phyloP scores from a whole-genome alignment of 1,140 invertebrate genomes.

The Brachionus plicatilis region DNA sequence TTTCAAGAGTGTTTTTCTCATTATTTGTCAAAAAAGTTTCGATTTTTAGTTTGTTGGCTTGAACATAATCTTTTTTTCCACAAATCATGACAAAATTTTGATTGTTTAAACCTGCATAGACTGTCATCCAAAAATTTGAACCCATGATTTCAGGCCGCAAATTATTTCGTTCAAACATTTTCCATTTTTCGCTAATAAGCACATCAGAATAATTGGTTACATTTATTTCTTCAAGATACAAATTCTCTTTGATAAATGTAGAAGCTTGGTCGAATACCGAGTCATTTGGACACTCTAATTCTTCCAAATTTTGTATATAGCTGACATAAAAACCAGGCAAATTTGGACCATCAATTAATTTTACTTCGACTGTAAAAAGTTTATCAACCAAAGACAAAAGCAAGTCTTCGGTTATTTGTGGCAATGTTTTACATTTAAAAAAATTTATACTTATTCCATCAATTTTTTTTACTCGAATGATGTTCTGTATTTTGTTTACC shows the following conservation, averaged over 20 bases:
- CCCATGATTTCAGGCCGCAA: neutral
- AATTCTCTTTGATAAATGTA: neutral
- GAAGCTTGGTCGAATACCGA: neutral
- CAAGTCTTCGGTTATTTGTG: neutral
- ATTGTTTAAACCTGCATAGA: neutral
- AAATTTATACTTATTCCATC: neutral
- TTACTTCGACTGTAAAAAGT: neutral
- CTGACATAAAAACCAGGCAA: neutral
- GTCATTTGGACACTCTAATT: neutral
- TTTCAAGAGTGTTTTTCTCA: neutral
- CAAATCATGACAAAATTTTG: neutral
- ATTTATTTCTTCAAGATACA: neutral
- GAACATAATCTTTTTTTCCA: constrained; percentile 7
- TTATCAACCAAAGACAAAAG: neutral
- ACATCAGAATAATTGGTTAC: neutral
- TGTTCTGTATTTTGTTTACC: neutral
- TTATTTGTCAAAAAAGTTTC: neutral
- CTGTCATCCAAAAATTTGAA: neutral
- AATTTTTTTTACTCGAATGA: neutral
- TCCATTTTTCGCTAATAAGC: neutral
- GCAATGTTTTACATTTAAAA: neutral
- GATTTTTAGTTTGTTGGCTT: neutral
- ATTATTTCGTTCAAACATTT: neutral
- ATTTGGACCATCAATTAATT: neutral
- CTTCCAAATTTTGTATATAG: neutral